Evolutionary conservation across 2,888 invertebrate species (phyloP), one percentile per base, ranked within the genome.

Genomic region (Oscheius sp.): DNA sequence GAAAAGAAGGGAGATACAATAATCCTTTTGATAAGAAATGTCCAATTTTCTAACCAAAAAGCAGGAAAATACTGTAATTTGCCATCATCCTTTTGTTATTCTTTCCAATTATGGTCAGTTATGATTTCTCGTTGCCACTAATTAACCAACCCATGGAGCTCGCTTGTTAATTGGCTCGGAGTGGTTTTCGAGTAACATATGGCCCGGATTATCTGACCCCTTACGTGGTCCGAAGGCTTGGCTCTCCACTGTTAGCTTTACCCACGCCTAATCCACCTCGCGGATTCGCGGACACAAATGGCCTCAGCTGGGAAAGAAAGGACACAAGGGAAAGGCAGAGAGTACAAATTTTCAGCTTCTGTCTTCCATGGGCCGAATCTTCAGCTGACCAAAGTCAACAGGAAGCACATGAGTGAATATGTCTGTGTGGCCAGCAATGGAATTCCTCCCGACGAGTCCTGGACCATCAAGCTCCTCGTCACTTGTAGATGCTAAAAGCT

Each of bases 321-420:
- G 20, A 48, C 48, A 48, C 5, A 20, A 25, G 46, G 46, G 17
- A n/a, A n/a, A 15, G 8, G n/a, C 17, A n/a, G 12, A 10, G 12
- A 34, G 6, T 34, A n/a, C 12, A 23, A 10, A 39, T 6, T 66
- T 84, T 66, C 78, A 86, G 86, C 83, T 8, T 79, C 76, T 12
- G 82, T 86, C 0, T 79, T 79, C 72, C 82, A 84, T 50, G 84
- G 84, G n/a, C 70, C 82, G 15, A 79, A 80, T 27, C 71, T 86
- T 34, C 72, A 75, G 23, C 58, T 86, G 66, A 75, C 76, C 45
- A 78, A 80, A 66, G 84, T 86, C 10, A 80, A 75, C 37, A 72
- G 86, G 6, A 79, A 79, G 33, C 85, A 86, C 71, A 86, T 84
- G 86, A 79, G 79, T 69, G 86, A 86, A 63, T 86, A 87, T 65